These are phyloP conservation scores for Eulemur coronatus DNA, from an alignment of 2,797 vertebrate species.

Conservation along the genomic window DNA sequence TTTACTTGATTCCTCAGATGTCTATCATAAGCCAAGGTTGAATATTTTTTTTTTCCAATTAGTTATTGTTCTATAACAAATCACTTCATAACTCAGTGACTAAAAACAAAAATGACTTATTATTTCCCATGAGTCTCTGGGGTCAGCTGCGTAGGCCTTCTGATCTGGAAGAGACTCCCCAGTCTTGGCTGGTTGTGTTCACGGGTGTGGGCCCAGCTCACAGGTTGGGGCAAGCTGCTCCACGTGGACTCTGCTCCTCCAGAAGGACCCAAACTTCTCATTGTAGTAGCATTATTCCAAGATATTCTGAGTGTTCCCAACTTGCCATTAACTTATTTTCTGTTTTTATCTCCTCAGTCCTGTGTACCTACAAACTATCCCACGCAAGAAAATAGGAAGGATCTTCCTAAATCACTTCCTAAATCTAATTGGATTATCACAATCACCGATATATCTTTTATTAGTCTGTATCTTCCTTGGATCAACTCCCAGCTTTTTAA, in stretches of 20 bases:
- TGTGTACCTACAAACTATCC: neutral
- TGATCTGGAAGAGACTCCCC: neutral
- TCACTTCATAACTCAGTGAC: neutral
- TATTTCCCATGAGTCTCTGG: neutral
- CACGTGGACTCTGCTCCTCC: accelerated
- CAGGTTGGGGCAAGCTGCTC: too few relatives aligned
- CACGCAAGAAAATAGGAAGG: neutral
- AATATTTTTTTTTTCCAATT: conserved; percentile 49
- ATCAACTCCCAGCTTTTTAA: neutral
- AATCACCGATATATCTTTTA: neutral
- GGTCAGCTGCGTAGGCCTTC: neutral
- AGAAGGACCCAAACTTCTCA: neutral
- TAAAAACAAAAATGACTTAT: conserved; percentile 19
- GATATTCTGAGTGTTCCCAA: neutral
- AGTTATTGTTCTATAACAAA: conserved; percentile 21
- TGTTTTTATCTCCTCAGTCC: neutral
- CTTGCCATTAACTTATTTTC: neutral
- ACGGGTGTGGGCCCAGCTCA: neutral
- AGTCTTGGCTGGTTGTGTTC: neutral
- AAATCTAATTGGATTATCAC: neutral
- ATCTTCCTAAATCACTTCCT: neutral
- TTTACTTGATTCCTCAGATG: conserved; percentile 66
- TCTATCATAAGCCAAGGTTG: conserved; percentile 49
- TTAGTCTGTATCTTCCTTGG: neutral
- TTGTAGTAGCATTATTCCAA: neutral